These are phyloP conservation scores for Scyliorhinus canicula DNA, from an alignment of 2,797 vertebrate genomes.

Conservation along the genomic window DNA sequence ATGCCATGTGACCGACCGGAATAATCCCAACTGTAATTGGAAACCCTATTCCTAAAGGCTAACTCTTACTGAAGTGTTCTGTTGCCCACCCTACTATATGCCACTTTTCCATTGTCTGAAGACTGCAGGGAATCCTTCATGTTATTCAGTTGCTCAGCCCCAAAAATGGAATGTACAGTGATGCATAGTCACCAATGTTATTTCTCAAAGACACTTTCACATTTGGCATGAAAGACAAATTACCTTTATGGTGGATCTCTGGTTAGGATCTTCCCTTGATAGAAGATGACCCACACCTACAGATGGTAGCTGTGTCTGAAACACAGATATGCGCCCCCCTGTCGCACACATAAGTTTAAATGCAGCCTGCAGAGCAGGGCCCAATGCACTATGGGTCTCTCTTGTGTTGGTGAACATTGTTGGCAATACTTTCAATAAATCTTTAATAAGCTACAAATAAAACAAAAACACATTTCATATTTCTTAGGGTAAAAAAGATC, in stretches of 20 bases:
- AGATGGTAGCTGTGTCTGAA: slow-evolving; percentile 89
- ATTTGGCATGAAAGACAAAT: not conserved
- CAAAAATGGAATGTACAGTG: not conserved
- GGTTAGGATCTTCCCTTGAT: slow-evolving; percentile 91
- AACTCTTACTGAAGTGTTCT: not conserved
- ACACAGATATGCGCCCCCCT: slow-evolving; percentile 85
- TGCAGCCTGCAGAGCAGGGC: slow-evolving; percentile 88
- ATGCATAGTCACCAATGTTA: not conserved
- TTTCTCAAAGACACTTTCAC: not conserved
- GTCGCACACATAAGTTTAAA: slow-evolving; percentile 92
- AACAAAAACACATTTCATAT: slow-evolving; percentile 36
- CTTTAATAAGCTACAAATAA: slow-evolving; percentile 78
- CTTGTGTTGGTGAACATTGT: slow-evolving; percentile 81
- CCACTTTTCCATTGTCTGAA: not conserved
- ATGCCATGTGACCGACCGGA: not conserved
- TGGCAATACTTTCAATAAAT: slow-evolving; percentile 77
- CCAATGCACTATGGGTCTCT: slow-evolving; percentile 89
- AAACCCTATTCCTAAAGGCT: not conserved
- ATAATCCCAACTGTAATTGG: not conserved
- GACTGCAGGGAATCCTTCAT: not conserved
- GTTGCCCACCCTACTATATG: no score
- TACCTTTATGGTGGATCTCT: slow-evolving; percentile 92
- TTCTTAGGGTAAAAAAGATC: not conserved
- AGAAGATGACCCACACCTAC: slow-evolving; percentile 80
- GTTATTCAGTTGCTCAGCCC: not conserved